Percentiles rank a stretch among this genome's conserved stretches.
Conservation (phyloP, 1,140 invertebrate genomes). For the Drosophila ambigua region DNA sequence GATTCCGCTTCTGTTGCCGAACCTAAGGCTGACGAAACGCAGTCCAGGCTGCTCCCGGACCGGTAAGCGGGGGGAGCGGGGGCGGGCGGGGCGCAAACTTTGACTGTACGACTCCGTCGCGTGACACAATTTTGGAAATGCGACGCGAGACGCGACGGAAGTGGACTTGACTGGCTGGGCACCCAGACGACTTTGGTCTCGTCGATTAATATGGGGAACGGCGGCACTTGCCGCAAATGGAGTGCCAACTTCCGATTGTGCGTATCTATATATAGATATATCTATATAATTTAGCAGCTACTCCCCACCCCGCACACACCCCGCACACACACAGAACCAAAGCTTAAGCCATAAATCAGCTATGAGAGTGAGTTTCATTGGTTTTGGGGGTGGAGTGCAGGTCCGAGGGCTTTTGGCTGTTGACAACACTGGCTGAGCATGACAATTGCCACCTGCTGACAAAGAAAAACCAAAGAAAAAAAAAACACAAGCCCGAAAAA, state of each 20-base stretch:
- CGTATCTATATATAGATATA: neutral
- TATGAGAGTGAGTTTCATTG: neutral
- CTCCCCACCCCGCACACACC: neutral
- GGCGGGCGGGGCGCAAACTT: neutral
- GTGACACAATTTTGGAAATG: constrained; percentile 66
- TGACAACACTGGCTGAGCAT: constrained; percentile 62
- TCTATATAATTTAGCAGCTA: constrained; percentile 49
- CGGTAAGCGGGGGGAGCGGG: neutral
- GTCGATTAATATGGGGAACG: constrained; percentile 73
- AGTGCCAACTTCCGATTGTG: constrained; percentile 64
- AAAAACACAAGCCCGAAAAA: no score
- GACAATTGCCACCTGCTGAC: constrained; percentile 68
- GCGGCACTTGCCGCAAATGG: constrained; percentile 72
- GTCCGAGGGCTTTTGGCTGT: constrained; percentile 16
- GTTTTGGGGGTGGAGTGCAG: constrained; percentile 6
- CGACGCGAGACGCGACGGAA: constrained; percentile 32
- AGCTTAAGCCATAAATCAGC: constrained; percentile 29
- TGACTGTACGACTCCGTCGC: constrained; percentile 14
- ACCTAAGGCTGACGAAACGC: constrained; percentile 14
- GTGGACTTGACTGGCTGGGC: constrained; percentile 20
- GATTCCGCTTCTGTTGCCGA: constrained; percentile 20
- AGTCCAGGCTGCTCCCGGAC: neutral
- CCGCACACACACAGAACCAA: constrained; percentile 3
- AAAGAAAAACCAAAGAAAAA: no score
- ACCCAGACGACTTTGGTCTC: constrained; percentile 22